These are phyloP conservation scores for Cynopterus brachyotis DNA, from an alignment of 2,113 vertebrate species.

Conservation along the genomic window DNA sequence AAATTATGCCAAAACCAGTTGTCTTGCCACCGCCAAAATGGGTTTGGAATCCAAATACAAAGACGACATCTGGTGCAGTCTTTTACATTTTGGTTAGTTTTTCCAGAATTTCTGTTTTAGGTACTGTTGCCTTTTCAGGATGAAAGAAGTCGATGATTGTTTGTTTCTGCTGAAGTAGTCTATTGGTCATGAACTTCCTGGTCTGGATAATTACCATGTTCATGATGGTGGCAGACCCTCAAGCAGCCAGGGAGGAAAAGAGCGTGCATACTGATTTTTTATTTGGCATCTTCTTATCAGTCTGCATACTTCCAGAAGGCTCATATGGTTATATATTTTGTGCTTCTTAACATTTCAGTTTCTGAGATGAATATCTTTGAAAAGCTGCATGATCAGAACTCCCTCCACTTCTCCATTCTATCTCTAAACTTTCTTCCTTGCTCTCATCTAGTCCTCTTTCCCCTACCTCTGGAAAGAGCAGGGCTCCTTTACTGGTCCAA, in stretches of 20 bases:
- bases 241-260: too few relatives aligned
- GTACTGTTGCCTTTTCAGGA: constrained; percentile 94
- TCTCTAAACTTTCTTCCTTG: neutral
- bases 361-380: neutral
- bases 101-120: constrained; percentile 95
- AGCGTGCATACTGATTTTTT: neutral
- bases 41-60: too few relatives aligned
- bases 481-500: neutral
- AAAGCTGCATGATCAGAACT: neutral
- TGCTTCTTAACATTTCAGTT: neutral
- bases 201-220: too few relatives aligned
- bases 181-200: constrained; percentile 88
- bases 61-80: constrained; percentile 90
- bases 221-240: too few relatives aligned
- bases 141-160: constrained; percentile 96
- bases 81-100: constrained; percentile 98
- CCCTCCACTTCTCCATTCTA: too few relatives aligned
- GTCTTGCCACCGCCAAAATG: too few relatives aligned
- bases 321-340: neutral
- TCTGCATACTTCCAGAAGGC: neutral
- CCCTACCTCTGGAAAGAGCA: neutral
- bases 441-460: too few relatives aligned
- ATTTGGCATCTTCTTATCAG: neutral
- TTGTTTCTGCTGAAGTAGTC: constrained; percentile 95
- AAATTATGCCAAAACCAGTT: too few relatives aligned